Conservation (phyloP, 30 jellyfish, hydroid and myxozoan genomes). For the Sanderia malayensis region DNA sequence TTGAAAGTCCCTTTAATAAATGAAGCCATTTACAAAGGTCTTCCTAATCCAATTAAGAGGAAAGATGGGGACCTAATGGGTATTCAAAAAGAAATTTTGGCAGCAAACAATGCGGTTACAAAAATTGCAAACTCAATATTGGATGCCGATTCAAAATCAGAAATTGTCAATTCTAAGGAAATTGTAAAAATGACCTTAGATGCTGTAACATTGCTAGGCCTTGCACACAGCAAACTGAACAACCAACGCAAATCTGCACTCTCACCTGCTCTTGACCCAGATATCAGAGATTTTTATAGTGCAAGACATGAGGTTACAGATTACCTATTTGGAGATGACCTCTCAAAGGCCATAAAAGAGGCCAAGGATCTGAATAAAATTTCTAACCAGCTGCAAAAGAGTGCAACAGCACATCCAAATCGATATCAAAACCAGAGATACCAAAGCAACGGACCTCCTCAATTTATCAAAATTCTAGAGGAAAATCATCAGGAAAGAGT, state of each 20-base stretch:
- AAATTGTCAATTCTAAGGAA: neutral
- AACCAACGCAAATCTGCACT: slow-evolving; percentile 5
- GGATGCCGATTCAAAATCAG: neutral
- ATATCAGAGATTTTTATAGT: slow-evolving; percentile 24
- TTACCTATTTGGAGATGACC: slow-evolving; percentile 41
- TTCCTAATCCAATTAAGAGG: neutral
- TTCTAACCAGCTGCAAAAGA: too few relatives aligned
- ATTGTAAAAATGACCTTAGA: neutral
- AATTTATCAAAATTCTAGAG: too few relatives aligned
- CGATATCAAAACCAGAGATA: too few relatives aligned
- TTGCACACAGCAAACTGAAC: slow-evolving; percentile 13
- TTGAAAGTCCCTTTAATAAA: neutral
- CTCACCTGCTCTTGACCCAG: slow-evolving; percentile 11
- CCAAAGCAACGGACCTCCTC: too few relatives aligned
- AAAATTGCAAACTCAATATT: neutral
- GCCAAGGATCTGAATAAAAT: slow-evolving; percentile 9
- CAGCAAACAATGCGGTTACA: neutral
- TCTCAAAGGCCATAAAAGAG: slow-evolving; percentile 3
- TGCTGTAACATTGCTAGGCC: slow-evolving; percentile 26
- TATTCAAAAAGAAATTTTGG: neutral
- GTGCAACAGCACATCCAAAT: too few relatives aligned
- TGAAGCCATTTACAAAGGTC: neutral
- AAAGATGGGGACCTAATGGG: neutral
- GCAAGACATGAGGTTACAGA: slow-evolving; percentile 18
- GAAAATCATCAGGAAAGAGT: neutral